Evolutionary conservation across 2,113 vertebrate genomes (phyloP).

Genomic region (Osmerus eperlanus): DNA sequence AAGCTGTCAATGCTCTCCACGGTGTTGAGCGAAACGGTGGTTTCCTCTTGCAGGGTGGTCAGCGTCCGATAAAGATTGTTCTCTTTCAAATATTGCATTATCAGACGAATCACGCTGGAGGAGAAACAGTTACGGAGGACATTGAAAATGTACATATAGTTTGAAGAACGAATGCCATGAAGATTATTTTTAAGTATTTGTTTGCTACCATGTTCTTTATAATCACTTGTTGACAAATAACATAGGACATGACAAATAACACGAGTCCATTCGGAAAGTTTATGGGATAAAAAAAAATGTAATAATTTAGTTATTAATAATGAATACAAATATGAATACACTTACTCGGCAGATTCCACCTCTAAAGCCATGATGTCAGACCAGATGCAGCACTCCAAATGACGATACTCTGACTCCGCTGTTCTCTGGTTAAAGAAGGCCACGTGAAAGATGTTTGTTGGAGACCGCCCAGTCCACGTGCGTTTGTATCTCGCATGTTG

Average conservation of each 20-base stretch:
- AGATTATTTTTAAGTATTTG: too few species aligned
- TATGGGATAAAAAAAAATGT: too few species aligned
- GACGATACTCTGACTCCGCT: too few species aligned
- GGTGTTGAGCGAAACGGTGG: constrained; percentile 93
- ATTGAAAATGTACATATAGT: too few species aligned
- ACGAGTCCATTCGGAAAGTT: too few species aligned
- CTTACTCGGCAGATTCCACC: constrained; percentile 78
- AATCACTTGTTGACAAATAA: too few species aligned
- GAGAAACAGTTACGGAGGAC: constrained; percentile 3
- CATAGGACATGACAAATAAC: too few species aligned
- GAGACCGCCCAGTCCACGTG: constrained; percentile 72
- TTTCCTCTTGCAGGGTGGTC: constrained; percentile 90
- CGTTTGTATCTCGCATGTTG: constrained; percentile 35
- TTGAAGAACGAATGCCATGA: too few species aligned
- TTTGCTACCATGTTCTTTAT: too few species aligned
- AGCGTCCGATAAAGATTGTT: constrained; percentile 91
- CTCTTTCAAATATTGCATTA: constrained; percentile 98
- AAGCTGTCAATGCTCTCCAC: constrained; percentile 99
- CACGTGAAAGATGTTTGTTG: constrained; percentile 63
- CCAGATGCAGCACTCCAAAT: too few species aligned
- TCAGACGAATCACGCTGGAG: constrained; percentile 90
- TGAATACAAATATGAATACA: constrained; percentile 13
- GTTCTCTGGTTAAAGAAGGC: constrained; percentile 19
- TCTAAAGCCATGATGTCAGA: constrained; percentile 70
- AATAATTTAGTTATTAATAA: too few species aligned